Percentiles rank a stretch among this genome's conserved stretches.
phyloP scores from a whole-genome alignment of 1,140 invertebrate species.

The Tribolium castaneum region DNA sequence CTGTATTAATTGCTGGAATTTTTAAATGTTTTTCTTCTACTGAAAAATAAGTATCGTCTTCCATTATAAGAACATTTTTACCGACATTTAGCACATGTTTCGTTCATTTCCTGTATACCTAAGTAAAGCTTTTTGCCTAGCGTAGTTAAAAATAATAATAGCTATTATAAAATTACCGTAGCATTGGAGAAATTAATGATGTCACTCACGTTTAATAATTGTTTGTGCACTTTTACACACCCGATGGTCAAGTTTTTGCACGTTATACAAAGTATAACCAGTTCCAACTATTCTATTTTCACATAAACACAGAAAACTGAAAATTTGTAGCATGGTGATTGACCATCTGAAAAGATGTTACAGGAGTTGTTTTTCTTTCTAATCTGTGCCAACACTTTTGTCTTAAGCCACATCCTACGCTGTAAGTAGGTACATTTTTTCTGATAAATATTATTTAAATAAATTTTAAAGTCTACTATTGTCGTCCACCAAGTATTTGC shows the following conservation, averaged over 20 bases:
- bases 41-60: too few species aligned
- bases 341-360: neutral
- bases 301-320: neutral
- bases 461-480: neutral
- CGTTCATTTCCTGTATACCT: too few species aligned
- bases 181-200: neutral
- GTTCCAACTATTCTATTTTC: neutral
- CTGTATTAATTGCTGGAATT: too few species aligned
- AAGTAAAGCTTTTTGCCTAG: too few species aligned
- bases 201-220: neutral
- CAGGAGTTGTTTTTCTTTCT: neutral
- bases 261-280: neutral
- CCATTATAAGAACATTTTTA: too few species aligned
- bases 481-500: neutral
- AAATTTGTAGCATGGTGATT: neutral
- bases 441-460: neutral
- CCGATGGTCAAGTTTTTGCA: neutral
- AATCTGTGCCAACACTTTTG: neutral
- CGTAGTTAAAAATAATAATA: too few species aligned
- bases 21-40: too few species aligned
- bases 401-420: neutral
- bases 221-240: neutral
- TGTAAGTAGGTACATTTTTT: neutral
- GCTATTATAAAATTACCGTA: too few species aligned
- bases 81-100: too few species aligned